Conservation (phyloP, 2,113 vertebrate genomes). For the Perognathus longimembris region DNA sequence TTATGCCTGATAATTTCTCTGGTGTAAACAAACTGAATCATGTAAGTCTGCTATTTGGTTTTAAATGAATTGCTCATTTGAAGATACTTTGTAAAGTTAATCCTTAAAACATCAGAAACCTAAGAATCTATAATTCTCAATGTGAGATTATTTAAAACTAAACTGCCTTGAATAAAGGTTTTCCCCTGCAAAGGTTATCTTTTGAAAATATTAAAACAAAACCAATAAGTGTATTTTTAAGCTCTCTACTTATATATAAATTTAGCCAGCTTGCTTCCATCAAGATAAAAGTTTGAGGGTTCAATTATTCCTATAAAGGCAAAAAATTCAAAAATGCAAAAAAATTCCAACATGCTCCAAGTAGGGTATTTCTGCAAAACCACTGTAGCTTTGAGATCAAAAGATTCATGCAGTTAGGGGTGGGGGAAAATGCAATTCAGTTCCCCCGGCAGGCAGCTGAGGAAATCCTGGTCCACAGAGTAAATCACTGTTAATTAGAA, state of each 20-base stretch:
- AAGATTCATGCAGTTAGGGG: conserved; percentile 84
- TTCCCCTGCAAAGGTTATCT: conserved; percentile 12
- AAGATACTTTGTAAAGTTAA: conserved; percentile 48
- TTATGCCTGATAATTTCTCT: conserved; percentile 65
- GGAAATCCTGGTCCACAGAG: conserved; percentile 84
- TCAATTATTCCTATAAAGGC: conserved; percentile 35
- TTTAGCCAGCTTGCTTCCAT: conserved; percentile 8
- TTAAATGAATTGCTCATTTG: not conserved
- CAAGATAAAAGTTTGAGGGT: conserved; percentile 52
- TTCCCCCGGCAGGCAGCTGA: conserved; percentile 84
- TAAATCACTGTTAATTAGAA: conserved; percentile 88
- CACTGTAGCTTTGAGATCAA: conserved; percentile 83
- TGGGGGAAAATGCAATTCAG: conserved; percentile 86
- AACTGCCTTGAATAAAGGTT: conserved; percentile 45
- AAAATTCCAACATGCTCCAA: conserved; percentile 42
- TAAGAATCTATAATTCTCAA: conserved; percentile 42
- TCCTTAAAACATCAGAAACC: not conserved
- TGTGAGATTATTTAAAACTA: not conserved
- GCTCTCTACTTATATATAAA: conserved; percentile 10
- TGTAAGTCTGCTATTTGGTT: conserved; percentile 24
- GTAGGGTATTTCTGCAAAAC: conserved; percentile 71
- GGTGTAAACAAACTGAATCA: not conserved
- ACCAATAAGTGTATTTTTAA: conserved; percentile 8
- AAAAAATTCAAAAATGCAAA: conserved; percentile 66
- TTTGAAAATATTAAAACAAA: conserved; percentile 39